Evolutionary conservation across 2,797 vertebrate genomes (phyloP).

Genomic region (Liasis olivaceus): DNA sequence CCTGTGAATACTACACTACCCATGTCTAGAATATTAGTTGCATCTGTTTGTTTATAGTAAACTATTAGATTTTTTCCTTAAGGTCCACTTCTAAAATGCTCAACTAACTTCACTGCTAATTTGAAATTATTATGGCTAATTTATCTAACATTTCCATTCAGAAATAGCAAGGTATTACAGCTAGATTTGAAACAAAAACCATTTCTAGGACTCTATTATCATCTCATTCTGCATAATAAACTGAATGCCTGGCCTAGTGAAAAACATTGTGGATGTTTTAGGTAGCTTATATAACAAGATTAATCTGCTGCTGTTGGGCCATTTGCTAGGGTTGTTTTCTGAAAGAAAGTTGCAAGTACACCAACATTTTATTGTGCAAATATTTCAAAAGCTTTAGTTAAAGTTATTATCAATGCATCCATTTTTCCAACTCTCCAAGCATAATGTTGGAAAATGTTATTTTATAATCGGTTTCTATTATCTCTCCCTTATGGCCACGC

Average conservation of each 20-base stretch:
- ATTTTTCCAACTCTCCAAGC: background rate
- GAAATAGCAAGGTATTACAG: background rate
- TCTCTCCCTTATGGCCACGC: conserved; percentile 25
- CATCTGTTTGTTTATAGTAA: background rate
- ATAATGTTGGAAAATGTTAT: conserved; percentile 4
- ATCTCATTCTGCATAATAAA: background rate
- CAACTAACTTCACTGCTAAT: background rate
- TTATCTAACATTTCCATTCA: background rate
- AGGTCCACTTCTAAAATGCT: background rate
- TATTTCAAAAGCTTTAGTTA: background rate
- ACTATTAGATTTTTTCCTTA: background rate
- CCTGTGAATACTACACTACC: background rate
- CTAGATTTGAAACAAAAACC: background rate
- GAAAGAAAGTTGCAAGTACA: background rate
- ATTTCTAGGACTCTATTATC: background rate
- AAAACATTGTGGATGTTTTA: background rate
- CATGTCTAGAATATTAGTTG: background rate
- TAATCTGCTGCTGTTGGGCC: background rate
- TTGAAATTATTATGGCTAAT: background rate
- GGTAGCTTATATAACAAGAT: background rate
- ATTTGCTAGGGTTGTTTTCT: background rate
- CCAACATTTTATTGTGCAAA: background rate
- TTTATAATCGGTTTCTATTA: conserved; percentile 42
- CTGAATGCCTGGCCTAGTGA: too few relatives aligned
- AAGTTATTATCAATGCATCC: background rate